Evolutionary conservation across 2,888 invertebrate genomes (phyloP), one percentile per base, ranked within the genome.

Genomic region (Caenorhabditis wallacei): DNA sequence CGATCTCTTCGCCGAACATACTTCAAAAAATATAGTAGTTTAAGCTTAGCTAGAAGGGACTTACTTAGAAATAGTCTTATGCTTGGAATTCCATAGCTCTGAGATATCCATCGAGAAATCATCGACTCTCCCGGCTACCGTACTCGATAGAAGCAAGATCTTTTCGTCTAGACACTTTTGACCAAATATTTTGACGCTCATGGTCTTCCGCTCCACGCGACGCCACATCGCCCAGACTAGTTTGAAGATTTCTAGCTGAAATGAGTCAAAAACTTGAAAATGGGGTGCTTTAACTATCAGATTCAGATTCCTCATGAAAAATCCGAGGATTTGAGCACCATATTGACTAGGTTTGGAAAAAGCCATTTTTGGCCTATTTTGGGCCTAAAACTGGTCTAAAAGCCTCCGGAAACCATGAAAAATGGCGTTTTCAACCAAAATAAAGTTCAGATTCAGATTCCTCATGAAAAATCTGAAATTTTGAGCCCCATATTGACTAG

Each of bases 211-310:
- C 26, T 80, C 80, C n/a, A 72, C 26, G 3, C 71, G 37, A 20
- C 80, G 30, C 80, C 80, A 80, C 2, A 68, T 40, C 0, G 79
- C 79, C 80, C 71, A 80, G 1, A 68, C 53, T 2, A 68, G 8
- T 54, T 80, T 80, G 79, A 80, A 80, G 11, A 80, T 46, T 51
- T 48, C 71, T 0, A 80, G 18, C 70, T 78, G 61, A 22, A 78
- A 66, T 13, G n/a, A 46, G n/a, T n/a, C n/a, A n/a, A n/a, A n/a
- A n/a, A n/a, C n/a, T n/a, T n/a, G n/a, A n/a, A n/a, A n/a, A n/a
- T n/a, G n/a, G n/a, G n/a, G n/a, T n/a, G n/a, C n/a, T n/a, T n/a
- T n/a, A n/a, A n/a, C n/a, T n/a, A n/a, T n/a, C n/a, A n/a, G n/a
- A n/a, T n/a, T n/a, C n/a, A n/a, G n/a, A n/a, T n/a, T n/a, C n/a